These are phyloP conservation scores for Heliconius hortense DNA, from an alignment of 2,888 invertebrate genomes.

Conservation along the genomic window DNA sequence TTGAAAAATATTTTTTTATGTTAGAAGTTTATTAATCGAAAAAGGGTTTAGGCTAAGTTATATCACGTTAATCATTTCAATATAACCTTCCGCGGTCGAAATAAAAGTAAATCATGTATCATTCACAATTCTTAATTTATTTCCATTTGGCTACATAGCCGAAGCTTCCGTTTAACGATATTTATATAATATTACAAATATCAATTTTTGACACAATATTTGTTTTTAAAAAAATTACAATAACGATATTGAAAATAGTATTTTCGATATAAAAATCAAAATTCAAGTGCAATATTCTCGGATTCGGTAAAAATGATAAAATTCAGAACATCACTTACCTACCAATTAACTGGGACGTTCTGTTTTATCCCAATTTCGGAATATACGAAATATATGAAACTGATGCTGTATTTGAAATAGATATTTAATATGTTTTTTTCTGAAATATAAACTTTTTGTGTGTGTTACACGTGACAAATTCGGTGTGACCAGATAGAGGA, in stretches of 20 bases:
- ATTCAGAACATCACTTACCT: conserved; percentile 4
- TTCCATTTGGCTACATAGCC: too few species aligned
- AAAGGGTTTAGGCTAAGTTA: too few species aligned
- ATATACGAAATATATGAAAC: background rate
- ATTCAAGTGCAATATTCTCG: background rate
- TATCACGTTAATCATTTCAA: too few species aligned
- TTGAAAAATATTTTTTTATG: too few species aligned
- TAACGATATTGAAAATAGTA: background rate
- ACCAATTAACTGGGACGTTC: conserved; percentile 2
- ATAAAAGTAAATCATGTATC: too few species aligned
- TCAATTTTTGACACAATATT: background rate
- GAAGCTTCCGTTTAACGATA: too few species aligned
- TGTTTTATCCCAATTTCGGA: background rate
- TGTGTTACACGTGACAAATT: too few species aligned
- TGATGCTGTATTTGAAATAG: background rate
- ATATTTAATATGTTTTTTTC: background rate
- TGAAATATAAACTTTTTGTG: too few species aligned
- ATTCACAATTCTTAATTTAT: too few species aligned
- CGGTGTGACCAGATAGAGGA: too few species aligned
- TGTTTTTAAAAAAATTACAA: background rate
- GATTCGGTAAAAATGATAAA: conserved; percentile 4
- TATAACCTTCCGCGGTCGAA: too few species aligned
- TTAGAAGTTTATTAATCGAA: too few species aligned
- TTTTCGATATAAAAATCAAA: background rate
- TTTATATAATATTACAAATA: background rate